A percentile compares a stretch with the other conserved stretches of the same genome.
These are phyloP conservation scores for Corythornis madagascariensis DNA, from an alignment of 2,113 vertebrate species.

Conservation along the genomic window DNA sequence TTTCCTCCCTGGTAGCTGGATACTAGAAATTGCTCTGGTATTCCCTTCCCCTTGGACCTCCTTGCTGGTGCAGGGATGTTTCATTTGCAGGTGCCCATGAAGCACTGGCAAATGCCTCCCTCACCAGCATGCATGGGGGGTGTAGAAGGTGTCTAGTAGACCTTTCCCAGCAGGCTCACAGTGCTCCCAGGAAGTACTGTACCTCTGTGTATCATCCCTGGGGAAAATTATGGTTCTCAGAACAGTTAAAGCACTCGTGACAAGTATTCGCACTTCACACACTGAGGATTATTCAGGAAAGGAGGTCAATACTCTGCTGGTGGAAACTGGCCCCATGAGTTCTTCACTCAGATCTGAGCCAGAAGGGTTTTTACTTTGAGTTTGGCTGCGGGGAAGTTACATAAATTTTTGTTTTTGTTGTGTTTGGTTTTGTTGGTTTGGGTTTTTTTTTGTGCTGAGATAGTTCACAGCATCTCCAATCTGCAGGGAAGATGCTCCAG, in stretches of 20 bases:
- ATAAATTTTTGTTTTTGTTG: not conserved
- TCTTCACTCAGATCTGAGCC: not conserved
- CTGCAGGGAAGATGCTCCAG: not conserved
- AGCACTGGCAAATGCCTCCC: accelerated
- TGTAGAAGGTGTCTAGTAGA: not conserved
- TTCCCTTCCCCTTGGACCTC: not conserved
- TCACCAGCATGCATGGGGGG: accelerated
- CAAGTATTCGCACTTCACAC: not conserved
- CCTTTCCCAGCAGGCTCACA: accelerated
- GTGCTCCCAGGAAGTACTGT: not conserved
- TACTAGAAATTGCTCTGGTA: not conserved
- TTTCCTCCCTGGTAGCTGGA: not conserved
- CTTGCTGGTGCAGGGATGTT: accelerated
- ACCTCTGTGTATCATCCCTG: not conserved
- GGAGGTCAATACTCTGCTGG: not conserved
- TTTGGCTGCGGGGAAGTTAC: not conserved
- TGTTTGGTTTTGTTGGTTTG: not conserved
- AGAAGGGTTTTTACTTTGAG: not conserved
- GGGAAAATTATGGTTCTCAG: not conserved
- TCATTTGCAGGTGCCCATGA: not conserved
- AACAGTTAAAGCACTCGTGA: not conserved
- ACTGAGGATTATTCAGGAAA: not conserved
- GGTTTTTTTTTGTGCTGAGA: not conserved
- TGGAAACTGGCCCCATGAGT: accelerated
- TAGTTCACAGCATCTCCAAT: not conserved